Conservation (phyloP, 1,140 invertebrate genomes). For the Prorops nasuta region DNA sequence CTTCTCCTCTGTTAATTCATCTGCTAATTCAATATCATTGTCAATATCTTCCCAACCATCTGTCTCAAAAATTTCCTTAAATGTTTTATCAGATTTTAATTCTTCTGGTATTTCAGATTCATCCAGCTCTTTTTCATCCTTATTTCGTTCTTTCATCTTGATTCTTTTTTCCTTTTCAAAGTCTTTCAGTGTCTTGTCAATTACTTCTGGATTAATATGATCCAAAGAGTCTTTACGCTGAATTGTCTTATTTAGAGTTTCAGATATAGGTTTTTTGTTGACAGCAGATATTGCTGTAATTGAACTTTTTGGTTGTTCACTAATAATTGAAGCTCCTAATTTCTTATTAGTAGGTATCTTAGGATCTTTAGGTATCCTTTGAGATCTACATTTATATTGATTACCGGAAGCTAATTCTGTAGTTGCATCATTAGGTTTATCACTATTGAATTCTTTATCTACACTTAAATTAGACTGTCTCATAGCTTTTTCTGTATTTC, state of each 20-base stretch:
- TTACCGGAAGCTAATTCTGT: no score
- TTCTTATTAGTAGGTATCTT: no score
- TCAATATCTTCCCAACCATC: conserved; percentile 47
- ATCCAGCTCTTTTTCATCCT: conserved; percentile 15
- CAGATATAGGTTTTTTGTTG: conserved; percentile 4
- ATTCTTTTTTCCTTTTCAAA: background rate
- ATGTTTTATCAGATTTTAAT: conserved; percentile 49
- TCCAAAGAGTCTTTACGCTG: conserved; percentile 3
- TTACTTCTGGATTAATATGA: background rate
- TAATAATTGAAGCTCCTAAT: conserved; percentile 21
- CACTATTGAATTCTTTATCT: no score
- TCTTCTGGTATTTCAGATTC: conserved; percentile 46
- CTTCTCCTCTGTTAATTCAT: conserved; percentile 35
- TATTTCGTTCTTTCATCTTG: conserved; percentile 3
- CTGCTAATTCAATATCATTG: conserved; percentile 35
- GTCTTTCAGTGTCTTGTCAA: conserved; percentile 13
- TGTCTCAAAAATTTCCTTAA: conserved; percentile 48
- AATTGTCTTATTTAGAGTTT: conserved; percentile 11
- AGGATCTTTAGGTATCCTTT: no score
- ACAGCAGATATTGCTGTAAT: conserved; percentile 18
- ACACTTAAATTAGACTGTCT: no score
- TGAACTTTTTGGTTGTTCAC: conserved; percentile 9
- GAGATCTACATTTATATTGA: no score
- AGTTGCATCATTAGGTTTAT: no score
- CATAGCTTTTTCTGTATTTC: no score